phyloP scores from a whole-genome alignment of 2,113 vertebrate genomes.

The Capreolus pygargus region DNA sequence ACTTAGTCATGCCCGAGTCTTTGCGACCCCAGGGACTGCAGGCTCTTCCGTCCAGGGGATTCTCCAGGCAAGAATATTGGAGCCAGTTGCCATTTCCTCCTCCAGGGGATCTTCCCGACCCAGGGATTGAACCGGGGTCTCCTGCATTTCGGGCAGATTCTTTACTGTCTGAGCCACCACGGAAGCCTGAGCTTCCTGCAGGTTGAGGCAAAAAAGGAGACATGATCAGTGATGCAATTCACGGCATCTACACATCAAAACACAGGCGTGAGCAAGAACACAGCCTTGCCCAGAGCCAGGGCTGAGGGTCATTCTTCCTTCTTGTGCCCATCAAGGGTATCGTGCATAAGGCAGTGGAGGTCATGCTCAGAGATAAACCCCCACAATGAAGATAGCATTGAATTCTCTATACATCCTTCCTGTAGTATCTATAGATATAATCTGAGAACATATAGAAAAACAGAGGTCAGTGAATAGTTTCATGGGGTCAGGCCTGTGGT shows the following conservation, averaged over 20 bases:
- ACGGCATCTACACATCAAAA: neutral
- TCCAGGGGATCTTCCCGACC: neutral
- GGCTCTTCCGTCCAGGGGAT: neutral
- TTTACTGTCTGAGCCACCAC: neutral
- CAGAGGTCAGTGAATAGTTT: neutral
- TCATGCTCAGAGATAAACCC: neutral
- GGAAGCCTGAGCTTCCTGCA: neutral
- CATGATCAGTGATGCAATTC: neutral
- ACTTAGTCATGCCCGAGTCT: fast-evolving
- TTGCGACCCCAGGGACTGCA: neutral
- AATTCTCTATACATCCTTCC: neutral
- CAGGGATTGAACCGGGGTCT: neutral
- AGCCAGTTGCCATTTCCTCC: neutral
- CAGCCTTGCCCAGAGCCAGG: neutral
- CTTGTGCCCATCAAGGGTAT: too few relatives aligned
- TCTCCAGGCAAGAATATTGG: neutral
- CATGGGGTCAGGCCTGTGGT: fast-evolving
- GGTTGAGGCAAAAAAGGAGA: neutral
- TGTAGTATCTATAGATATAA: neutral
- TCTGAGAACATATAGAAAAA: neutral
- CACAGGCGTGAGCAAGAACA: neutral
- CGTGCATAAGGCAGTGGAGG: too few relatives aligned
- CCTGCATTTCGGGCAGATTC: neutral
- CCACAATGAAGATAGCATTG: fast-evolving
- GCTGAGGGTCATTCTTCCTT: neutral